A percentile compares a stretch with the other conserved stretches of the same genome.
These are phyloP conservation scores for Sialia sialis DNA, from an alignment of 2,113 vertebrate genomes.

Conservation along the genomic window DNA sequence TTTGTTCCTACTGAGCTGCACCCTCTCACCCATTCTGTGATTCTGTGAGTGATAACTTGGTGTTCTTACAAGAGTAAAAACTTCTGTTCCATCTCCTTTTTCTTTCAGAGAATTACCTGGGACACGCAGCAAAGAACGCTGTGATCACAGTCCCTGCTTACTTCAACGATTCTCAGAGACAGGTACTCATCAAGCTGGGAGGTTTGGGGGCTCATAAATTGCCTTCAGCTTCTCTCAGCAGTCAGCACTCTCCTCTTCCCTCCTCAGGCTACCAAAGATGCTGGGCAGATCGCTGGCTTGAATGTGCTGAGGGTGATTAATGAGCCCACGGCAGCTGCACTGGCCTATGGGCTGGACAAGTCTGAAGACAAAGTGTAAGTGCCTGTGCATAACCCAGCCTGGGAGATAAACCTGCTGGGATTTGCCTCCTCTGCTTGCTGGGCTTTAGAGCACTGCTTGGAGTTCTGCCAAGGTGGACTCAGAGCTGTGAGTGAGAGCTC, in stretches of 20 bases:
- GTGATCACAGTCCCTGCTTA: constrained; percentile 97
- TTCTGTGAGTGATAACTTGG: neutral
- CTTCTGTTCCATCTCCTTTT: neutral
- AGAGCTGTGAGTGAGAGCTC: neutral
- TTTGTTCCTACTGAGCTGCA: neutral
- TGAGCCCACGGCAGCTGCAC: constrained; percentile 94
- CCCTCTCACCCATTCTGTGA: neutral
- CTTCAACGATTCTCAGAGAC: constrained; percentile 98
- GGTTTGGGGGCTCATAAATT: neutral
- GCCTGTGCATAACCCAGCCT: neutral
- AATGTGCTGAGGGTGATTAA: constrained; percentile 98
- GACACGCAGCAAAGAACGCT: constrained; percentile 91
- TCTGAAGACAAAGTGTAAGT: constrained; percentile 96
- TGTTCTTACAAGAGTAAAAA: neutral
- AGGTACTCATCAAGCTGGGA: constrained; percentile 72
- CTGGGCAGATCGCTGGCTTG: constrained; percentile 92
- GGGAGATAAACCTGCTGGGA: neutral
- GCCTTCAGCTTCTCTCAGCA: neutral
- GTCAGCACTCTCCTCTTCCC: neutral
- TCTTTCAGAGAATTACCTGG: constrained; percentile 88
- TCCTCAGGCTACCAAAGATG: constrained; percentile 92
- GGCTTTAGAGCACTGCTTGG: neutral
- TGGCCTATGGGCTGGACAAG: constrained; percentile 98
- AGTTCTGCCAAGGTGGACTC: neutral
- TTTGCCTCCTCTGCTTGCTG: neutral